phyloP scores from a whole-genome alignment of 2,888 invertebrate genomes.

The Tiliacea aurago region DNA sequence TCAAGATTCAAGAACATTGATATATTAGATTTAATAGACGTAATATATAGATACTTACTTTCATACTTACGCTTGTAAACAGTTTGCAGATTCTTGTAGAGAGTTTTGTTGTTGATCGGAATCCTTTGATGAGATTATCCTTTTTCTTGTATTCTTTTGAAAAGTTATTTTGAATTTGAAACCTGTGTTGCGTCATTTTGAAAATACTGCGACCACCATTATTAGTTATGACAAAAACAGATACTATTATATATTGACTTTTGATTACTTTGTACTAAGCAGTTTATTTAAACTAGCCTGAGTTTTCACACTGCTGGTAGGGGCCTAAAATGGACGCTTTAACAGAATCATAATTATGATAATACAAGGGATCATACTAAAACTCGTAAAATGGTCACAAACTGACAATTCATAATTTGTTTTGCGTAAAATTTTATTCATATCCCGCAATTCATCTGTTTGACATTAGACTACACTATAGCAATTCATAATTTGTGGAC shows the following conservation, averaged over 20 bases:
- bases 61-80: constrained; percentile 12
- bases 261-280: background rate
- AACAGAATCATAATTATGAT: no score
- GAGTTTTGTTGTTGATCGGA: background rate
- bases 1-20: background rate
- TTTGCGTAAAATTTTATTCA: no score
- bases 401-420: no score
- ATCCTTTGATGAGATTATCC: background rate
- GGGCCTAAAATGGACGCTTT: no score
- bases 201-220: background rate
- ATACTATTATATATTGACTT: background rate
- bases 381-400: no score
- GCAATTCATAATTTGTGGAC: no score
- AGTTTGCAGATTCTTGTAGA: background rate
- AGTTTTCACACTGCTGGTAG: background rate
- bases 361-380: no score
- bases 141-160: background rate
- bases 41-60: background rate
- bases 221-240: background rate
- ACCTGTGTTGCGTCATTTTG: no score
- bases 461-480: no score
- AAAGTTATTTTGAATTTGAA: background rate
- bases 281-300: background rate
- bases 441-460: no score
- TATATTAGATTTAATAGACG: no score